A percentile compares a stretch with the other conserved stretches of the same genome.
Conservation (phyloP, 1,140 invertebrate species). For the Latrodectus geometricus region DNA sequence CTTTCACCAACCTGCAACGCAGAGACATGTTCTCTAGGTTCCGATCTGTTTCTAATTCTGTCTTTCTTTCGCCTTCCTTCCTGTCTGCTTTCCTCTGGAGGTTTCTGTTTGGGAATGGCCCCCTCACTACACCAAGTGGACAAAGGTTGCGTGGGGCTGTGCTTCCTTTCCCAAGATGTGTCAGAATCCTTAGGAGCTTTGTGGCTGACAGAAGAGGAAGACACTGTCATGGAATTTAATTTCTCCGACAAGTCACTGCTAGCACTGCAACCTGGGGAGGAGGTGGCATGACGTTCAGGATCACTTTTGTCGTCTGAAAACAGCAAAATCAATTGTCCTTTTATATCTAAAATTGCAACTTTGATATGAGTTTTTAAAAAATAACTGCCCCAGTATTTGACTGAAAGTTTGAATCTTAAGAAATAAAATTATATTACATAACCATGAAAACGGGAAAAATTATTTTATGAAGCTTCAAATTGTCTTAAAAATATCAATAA, state of each 20-base stretch:
- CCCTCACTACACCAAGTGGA: slow-evolving; percentile 56
- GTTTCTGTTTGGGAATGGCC: slow-evolving; percentile 54
- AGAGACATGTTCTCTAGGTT: slow-evolving; percentile 46
- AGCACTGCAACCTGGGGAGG: slow-evolving; percentile 24
- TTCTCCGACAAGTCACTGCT: slow-evolving; percentile 44
- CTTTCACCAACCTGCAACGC: slow-evolving; percentile 17
- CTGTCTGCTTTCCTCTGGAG: slow-evolving; percentile 25
- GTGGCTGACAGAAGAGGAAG: slow-evolving; percentile 47
- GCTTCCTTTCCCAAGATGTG: slow-evolving; percentile 9
- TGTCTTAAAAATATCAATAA: too few relatives aligned
- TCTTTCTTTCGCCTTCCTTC: slow-evolving; percentile 29
- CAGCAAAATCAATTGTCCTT: neutral
- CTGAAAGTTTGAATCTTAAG: too few relatives aligned
- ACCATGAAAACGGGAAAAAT: too few relatives aligned
- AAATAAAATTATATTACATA: too few relatives aligned
- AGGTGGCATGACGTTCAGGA: neutral
- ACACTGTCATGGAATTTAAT: slow-evolving; percentile 25
- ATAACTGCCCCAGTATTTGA: too few relatives aligned
- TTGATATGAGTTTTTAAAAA: neutral
- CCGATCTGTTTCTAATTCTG: slow-evolving; percentile 38
- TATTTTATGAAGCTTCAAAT: too few relatives aligned
- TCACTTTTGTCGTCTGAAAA: slow-evolving; percentile 4
- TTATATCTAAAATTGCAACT: neutral
- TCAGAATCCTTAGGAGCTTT: neutral
- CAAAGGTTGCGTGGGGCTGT: slow-evolving; percentile 22